A percentile compares a stretch with the other conserved stretches of the same genome.
phyloP scores from a whole-genome alignment of 2,888 invertebrate species.

The Heliconius cydno region DNA sequence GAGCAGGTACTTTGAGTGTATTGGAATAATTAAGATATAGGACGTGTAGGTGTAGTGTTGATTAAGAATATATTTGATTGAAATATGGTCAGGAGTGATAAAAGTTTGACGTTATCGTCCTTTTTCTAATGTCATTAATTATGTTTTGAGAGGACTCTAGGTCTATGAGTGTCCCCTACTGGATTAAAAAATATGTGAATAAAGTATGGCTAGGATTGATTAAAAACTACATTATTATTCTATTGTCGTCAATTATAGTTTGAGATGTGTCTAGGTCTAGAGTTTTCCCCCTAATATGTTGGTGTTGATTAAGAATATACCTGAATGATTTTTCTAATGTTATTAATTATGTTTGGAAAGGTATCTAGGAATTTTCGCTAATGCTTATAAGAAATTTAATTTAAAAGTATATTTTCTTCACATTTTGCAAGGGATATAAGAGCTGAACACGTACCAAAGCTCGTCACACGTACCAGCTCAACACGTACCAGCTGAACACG shows the following conservation, averaged over 20 bases:
- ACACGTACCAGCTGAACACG: not conserved
- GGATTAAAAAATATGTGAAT: constrained; percentile 30
- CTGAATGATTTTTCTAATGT: constrained; percentile 5
- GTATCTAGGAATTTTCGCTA: not conserved
- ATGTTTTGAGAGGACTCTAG: not conserved
- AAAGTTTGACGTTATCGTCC: not conserved
- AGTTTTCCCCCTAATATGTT: too few relatives aligned
- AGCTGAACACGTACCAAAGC: not conserved
- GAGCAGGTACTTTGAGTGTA: constrained; percentile 41
- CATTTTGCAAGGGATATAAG: not conserved
- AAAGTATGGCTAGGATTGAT: constrained; percentile 1
- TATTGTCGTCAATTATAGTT: not conserved
- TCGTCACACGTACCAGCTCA: not conserved
- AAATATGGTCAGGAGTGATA: constrained; percentile 3
- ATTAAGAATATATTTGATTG: constrained; percentile 30
- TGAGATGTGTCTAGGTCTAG: not conserved
- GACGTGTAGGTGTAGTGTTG: constrained; percentile 29
- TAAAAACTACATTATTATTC: not conserved
- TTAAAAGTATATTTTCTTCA: not conserved
- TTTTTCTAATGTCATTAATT: not conserved
- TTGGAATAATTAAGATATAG: constrained; percentile 39
- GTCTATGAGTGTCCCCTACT: not conserved
- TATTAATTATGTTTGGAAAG: not conserved
- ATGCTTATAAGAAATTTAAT: not conserved
- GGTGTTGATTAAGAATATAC: constrained; percentile 32